Evolutionary conservation across 2,797 vertebrate species (phyloP).

Genomic region (Pangasius djambal): DNA sequence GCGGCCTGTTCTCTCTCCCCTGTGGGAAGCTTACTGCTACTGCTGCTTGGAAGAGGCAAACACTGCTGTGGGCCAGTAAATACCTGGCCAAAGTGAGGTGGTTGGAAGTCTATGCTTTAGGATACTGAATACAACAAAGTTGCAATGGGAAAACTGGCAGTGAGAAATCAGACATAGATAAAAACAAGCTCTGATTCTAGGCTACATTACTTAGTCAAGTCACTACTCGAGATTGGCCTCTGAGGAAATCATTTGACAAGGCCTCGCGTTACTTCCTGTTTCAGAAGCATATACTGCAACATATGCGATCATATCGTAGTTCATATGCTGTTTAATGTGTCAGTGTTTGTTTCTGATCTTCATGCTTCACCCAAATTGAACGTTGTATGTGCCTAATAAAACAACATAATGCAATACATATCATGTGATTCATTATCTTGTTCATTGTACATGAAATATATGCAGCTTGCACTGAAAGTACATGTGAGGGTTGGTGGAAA

Average conservation of each 20-base stretch:
- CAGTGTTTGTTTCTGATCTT: background rate
- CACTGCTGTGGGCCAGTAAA: background rate
- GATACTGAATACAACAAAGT: background rate
- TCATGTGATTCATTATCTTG: background rate
- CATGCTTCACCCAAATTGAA: background rate
- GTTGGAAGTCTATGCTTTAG: background rate
- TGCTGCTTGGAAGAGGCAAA: background rate
- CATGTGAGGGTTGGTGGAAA: background rate
- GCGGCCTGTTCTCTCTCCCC: background rate
- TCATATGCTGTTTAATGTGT: background rate
- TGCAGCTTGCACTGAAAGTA: background rate
- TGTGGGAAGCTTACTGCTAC: background rate
- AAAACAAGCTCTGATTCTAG: background rate
- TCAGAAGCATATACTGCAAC: background rate
- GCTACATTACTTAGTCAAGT: background rate
- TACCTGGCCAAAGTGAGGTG: background rate
- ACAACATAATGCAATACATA: background rate
- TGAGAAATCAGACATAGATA: background rate
- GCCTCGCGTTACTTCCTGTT: background rate
- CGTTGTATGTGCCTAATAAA: background rate
- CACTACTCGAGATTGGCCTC: background rate
- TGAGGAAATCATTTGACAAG: background rate
- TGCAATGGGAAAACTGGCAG: background rate
- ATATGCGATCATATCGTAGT: background rate
- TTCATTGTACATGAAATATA: background rate